Conservation (phyloP, 1,140 invertebrate genomes). For the Cydia amplana region DNA sequence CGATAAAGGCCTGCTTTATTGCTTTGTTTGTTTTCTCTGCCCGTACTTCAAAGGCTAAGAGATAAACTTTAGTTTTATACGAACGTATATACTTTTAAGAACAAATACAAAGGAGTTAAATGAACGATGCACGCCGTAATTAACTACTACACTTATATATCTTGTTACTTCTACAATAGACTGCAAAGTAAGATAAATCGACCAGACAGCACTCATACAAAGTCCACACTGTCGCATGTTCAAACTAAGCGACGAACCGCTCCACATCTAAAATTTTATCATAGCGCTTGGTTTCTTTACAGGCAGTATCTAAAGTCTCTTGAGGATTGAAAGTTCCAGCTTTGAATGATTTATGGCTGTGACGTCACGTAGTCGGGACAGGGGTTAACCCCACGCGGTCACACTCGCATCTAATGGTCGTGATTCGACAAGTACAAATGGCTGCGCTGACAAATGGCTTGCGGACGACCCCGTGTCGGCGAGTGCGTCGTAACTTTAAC, state of each 20-base stretch:
- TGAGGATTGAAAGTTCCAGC: conserved; percentile 29
- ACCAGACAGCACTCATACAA: conserved; percentile 65
- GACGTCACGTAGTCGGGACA: conserved; percentile 52
- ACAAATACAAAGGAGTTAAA: conserved; percentile 40
- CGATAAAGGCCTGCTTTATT: conserved; percentile 79
- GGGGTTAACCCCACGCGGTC: conserved; percentile 67
- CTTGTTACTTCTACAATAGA: conserved; percentile 66
- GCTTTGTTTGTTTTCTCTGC: conserved; percentile 78
- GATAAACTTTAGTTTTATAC: conserved; percentile 77
- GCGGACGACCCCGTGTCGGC: conserved; percentile 67
- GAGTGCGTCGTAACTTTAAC: conserved; percentile 64
- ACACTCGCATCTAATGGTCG: conserved; percentile 76
- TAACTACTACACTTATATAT: conserved; percentile 72
- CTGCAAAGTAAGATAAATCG: conserved; percentile 76
- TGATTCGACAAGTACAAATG: conserved; percentile 80
- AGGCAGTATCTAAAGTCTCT: conserved; percentile 32
- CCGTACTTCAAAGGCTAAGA: conserved; percentile 76
- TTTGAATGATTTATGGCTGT: conserved; percentile 35
- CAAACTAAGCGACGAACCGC: conserved; percentile 44
- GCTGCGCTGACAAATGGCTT: conserved; percentile 74
- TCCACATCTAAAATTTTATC: conserved; percentile 40
- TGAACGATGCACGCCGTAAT: conserved; percentile 67
- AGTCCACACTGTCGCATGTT: conserved; percentile 65
- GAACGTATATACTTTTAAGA: conserved; percentile 61
- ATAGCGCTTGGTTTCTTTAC: conserved; percentile 26